phyloP scores from a whole-genome alignment of 1,140 invertebrate species.

The Riptortus pedestris region DNA sequence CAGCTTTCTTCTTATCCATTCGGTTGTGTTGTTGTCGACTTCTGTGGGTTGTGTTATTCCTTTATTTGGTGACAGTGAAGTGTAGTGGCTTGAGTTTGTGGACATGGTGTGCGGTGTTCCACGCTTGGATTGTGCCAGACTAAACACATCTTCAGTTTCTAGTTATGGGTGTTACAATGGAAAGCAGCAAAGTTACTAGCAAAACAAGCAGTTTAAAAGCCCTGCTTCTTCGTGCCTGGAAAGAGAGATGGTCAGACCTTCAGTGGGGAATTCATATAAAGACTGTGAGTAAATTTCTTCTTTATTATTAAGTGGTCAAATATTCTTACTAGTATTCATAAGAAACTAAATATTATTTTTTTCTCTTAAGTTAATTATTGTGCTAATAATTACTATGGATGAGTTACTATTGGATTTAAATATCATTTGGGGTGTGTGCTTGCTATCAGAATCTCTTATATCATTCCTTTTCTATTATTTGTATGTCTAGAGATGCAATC shows the following conservation, averaged over 20 bases:
- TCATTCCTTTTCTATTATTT: no score
- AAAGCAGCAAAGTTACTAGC: slow-evolving; percentile 57
- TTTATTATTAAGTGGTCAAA: no score
- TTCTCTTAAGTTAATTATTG: no score
- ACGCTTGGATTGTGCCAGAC: slow-evolving; percentile 13
- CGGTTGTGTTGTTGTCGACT: neutral
- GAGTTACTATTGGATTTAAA: no score
- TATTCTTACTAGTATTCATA: no score
- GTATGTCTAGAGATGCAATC: no score
- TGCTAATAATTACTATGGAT: no score
- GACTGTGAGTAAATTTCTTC: slow-evolving; percentile 45
- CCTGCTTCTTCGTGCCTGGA: slow-evolving; percentile 76
- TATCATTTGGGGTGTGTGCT: no score
- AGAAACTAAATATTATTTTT: no score
- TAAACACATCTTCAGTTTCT: slow-evolving; percentile 25
- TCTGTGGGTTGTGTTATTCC: neutral
- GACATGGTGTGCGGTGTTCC: slow-evolving; percentile 27
- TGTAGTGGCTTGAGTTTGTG: slow-evolving; percentile 23
- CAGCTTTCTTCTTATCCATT: neutral
- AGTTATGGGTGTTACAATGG: slow-evolving; percentile 32
- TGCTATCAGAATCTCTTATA: no score
- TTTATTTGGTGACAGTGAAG: slow-evolving; percentile 7
- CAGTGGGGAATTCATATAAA: slow-evolving; percentile 94
- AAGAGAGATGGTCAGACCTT: slow-evolving; percentile 86
- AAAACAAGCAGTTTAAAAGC: slow-evolving; percentile 78